Evolutionary conservation across 2,888 invertebrate species (phyloP), one percentile per base, ranked within the genome.

Genomic region (Dolichomitus sp.): DNA sequence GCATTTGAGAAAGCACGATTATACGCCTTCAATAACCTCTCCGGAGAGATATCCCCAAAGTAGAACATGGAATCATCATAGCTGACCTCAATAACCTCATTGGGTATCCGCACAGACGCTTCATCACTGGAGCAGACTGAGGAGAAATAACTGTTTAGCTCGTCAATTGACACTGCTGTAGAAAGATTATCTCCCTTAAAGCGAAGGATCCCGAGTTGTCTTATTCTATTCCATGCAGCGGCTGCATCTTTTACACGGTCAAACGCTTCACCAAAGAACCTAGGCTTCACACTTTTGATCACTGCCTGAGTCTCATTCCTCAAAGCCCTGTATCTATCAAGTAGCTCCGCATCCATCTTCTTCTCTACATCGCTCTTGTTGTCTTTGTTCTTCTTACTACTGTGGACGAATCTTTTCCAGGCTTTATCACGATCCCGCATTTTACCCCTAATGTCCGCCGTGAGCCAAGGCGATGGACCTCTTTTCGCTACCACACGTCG

Each of bases 401-500:
- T 30, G 9, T 4, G 30, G 2, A 4, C n/a, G 3, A n/a, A 66
- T 4, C 2, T 0, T n/a, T n/a, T 27, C 48, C 45, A 30, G 12
- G 23, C 30, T 27, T 9, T 66, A n/a, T 66, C 30, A 3, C 65
- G 45, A 7, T 66, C 45, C 2, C 48, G 23, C 65, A 66, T 48
- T 12, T 6, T 2, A 3, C 27, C 4, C n/a, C 14, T 66, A 30
- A 48, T 66, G 4, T 7, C 27, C 1, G 2, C n/a, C 4, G 30
- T 45, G 14, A 66, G 48, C 65, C 65, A 66, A 9, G 65, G 48
- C 1, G 40, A 11, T 5, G 30, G 9, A 2, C 27, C n/a, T 3
- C 30, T 27, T 9, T n/a, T 9, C 4, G 2, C 4, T 0, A 9
- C 14, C 9, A 48, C 5, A 27, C 7, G 3, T 2, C 48, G 65